These are phyloP conservation scores for Salmo trutta DNA, from an alignment of 2,797 vertebrate species.

Conservation along the genomic window DNA sequence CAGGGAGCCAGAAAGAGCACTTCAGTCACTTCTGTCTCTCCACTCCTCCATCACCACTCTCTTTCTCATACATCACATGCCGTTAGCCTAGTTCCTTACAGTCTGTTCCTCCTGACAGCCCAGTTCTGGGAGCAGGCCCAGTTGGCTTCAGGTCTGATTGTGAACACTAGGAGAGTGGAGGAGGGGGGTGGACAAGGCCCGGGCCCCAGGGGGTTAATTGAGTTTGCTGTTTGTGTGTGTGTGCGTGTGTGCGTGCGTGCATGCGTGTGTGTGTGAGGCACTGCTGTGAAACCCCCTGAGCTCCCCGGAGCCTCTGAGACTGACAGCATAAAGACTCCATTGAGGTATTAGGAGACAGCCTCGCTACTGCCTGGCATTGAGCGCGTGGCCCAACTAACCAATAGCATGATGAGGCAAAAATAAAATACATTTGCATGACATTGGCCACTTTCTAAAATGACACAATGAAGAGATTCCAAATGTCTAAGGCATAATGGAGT, in stretches of 20 bases:
- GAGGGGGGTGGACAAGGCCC: constrained; percentile 48
- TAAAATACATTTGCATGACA: constrained; percentile 78
- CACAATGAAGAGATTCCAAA: constrained; percentile 67
- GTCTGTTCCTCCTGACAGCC: constrained; percentile 50
- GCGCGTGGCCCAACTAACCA: constrained; percentile 66
- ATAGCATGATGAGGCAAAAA: constrained; percentile 73
- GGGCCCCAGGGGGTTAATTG: constrained; percentile 73
- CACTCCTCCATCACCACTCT: constrained; percentile 11
- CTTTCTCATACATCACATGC: not conserved
- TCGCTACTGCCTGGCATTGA: constrained; percentile 65
- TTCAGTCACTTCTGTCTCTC: constrained; percentile 30
- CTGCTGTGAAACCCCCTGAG: constrained; percentile 46
- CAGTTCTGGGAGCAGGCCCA: constrained; percentile 71
- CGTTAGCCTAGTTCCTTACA: constrained; percentile 36
- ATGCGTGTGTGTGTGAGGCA: too few relatives aligned
- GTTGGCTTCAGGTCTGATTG: constrained; percentile 66
- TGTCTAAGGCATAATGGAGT: constrained; percentile 53
- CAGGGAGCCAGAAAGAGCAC: constrained; percentile 31
- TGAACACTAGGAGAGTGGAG: constrained; percentile 47
- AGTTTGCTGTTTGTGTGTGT: constrained; percentile 59
- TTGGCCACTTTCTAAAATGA: constrained; percentile 60
- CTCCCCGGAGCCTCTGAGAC: constrained; percentile 63
- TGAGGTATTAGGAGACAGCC: constrained; percentile 70
- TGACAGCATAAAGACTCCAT: constrained; percentile 77
- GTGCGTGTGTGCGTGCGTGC: too few relatives aligned